Conservation (phyloP, 2,888 invertebrate genomes). For the Ichneumoninae sp. region DNA sequence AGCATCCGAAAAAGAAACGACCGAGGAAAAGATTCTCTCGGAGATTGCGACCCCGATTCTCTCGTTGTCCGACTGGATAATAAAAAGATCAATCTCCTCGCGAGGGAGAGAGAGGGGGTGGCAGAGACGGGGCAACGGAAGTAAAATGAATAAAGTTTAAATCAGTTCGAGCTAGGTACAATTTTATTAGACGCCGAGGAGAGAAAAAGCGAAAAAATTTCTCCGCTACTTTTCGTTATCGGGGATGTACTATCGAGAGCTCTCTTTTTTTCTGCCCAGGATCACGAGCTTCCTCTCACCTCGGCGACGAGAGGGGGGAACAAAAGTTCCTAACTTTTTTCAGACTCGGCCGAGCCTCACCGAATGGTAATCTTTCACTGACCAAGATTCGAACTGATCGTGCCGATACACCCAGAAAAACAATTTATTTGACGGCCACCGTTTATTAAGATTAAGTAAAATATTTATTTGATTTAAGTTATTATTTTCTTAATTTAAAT, state of each 20-base stretch:
- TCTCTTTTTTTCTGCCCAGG: background rate
- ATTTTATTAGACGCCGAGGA: slow-evolving; percentile 1
- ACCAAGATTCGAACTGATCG: no score
- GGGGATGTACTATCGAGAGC: slow-evolving; percentile 6
- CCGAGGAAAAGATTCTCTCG: slow-evolving; percentile 23
- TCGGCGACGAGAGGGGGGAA: no score
- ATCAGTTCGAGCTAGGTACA: background rate
- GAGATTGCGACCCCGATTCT: background rate
- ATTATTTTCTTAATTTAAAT: no score
- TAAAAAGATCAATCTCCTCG: slow-evolving; percentile 35
- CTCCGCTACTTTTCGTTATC: slow-evolving; percentile 3
- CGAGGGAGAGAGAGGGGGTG: background rate
- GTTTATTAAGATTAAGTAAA: no score
- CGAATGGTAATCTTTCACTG: no score
- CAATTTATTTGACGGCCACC: no score
- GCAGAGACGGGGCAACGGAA: background rate
- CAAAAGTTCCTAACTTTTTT: no score
- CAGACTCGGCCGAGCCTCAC: no score
- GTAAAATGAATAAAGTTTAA: slow-evolving; percentile 42
- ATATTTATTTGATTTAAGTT: no score
- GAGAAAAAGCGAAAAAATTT: background rate
- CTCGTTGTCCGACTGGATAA: slow-evolving; percentile 4
- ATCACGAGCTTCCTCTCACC: background rate
- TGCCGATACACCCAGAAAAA: no score
- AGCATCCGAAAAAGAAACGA: slow-evolving; percentile 17